Evolutionary conservation across 2,888 invertebrate genomes (phyloP).

Genomic region (Clusia tigrina): DNA sequence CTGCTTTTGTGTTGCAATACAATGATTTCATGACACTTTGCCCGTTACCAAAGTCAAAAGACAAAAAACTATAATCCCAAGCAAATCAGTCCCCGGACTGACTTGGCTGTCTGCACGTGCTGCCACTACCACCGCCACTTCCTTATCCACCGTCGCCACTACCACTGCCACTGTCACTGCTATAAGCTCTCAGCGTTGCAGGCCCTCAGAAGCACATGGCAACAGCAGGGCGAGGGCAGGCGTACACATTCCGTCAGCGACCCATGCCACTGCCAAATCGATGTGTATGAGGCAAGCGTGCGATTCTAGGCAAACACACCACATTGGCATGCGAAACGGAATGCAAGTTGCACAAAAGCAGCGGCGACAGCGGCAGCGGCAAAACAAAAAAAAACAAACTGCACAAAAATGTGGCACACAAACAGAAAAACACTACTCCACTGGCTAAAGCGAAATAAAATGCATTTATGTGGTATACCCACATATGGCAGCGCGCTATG

Average conservation of each 20-base stretch:
- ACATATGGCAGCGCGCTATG: slow-evolving; percentile 6
- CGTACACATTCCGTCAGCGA: neutral
- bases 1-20: slow-evolving; percentile 2
- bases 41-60: slow-evolving; percentile 8
- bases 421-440: neutral
- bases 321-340: slow-evolving; percentile 1
- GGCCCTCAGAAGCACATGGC: slow-evolving; percentile 4
- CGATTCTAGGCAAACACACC: too few species aligned
- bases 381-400: neutral
- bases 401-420: neutral
- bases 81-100: slow-evolving; percentile 5
- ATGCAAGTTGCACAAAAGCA: neutral
- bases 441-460: neutral
- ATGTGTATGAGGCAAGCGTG: neutral
- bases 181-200: neutral
- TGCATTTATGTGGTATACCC: slow-evolving; percentile 2
- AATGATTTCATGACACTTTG: slow-evolving; percentile 4
- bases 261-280: neutral
- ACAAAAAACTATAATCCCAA: neutral
- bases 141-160: too few species aligned
- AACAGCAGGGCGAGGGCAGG: neutral
- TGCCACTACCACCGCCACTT: neutral
- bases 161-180: neutral
- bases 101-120: neutral
- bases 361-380: neutral